phyloP scores from a whole-genome alignment of 2,797 vertebrate genomes.

The Lepilemur septentrionalis region DNA sequence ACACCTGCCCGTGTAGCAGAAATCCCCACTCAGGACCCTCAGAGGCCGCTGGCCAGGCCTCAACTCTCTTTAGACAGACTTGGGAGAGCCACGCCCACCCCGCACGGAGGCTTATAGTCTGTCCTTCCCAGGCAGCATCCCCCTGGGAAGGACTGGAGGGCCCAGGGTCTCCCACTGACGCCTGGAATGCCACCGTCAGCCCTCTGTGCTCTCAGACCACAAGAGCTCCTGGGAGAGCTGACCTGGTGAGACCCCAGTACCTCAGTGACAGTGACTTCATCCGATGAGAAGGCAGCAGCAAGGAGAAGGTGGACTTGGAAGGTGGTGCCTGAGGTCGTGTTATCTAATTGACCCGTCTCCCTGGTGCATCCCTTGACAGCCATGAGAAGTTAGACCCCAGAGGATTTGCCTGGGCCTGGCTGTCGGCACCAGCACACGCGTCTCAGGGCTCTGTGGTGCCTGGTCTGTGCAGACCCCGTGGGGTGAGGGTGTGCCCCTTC shows the following conservation, averaged over 20 bases:
- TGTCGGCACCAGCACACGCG: accelerated
- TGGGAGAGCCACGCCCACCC: accelerated
- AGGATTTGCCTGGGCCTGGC: accelerated
- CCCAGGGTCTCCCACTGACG: accelerated
- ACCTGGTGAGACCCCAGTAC: neutral
- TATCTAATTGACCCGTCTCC: accelerated
- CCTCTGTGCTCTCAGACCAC: neutral
- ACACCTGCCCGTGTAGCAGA: neutral
- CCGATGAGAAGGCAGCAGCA: neutral
- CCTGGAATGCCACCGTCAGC: too few relatives aligned
- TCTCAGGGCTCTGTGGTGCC: accelerated
- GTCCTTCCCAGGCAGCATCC: accelerated
- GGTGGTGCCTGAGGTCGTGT: too few relatives aligned
- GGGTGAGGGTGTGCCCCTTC: accelerated
- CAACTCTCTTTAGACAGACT: accelerated
- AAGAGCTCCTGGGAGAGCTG: neutral
- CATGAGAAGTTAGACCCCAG: neutral
- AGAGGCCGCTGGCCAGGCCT: too few relatives aligned
- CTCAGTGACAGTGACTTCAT: accelerated
- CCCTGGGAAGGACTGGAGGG: neutral
- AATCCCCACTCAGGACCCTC: accelerated
- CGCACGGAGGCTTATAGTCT: accelerated
- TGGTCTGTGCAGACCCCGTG: accelerated
- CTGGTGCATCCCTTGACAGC: too few relatives aligned
- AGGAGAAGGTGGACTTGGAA: accelerated